Evolutionary conservation across 2,113 vertebrate species (phyloP).

Genomic region (Nipponia nippon): DNA sequence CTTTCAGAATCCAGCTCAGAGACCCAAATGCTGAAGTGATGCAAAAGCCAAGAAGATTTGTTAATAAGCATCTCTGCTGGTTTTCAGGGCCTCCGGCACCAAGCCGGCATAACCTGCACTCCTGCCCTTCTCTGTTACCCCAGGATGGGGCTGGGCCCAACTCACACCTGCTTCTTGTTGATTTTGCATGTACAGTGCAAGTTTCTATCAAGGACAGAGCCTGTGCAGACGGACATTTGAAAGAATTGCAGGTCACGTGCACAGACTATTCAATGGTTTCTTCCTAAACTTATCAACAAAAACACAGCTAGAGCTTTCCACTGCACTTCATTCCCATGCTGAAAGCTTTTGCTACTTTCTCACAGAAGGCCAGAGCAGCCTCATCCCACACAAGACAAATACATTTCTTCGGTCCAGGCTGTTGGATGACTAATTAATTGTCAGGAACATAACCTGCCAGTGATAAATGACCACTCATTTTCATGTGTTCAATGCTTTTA

Average conservation of each 20-base stretch:
- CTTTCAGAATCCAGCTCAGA: neutral
- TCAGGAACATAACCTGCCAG: neutral
- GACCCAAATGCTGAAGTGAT: neutral
- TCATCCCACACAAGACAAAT: neutral
- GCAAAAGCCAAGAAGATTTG: neutral
- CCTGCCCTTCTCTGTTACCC: too few species aligned
- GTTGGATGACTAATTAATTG: neutral
- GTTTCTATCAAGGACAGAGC: neutral
- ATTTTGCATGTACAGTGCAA: neutral
- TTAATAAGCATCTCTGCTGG: neutral
- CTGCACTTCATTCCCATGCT: neutral
- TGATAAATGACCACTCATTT: slow-evolving; percentile 39
- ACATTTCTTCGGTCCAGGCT: neutral
- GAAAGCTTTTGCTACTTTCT: neutral
- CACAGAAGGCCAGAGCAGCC: neutral
- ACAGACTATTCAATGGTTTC: neutral
- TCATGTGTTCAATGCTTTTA: slow-evolving; percentile 73
- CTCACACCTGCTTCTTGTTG: neutral
- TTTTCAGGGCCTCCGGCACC: neutral
- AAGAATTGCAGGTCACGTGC: neutral
- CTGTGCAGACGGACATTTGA: neutral
- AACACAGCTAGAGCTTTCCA: neutral
- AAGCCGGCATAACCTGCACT: fast-evolving
- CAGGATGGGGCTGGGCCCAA: neutral
- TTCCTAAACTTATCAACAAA: neutral